phyloP scores from a whole-genome alignment of 2,797 vertebrate species.

The Perodicticus potto region DNA sequence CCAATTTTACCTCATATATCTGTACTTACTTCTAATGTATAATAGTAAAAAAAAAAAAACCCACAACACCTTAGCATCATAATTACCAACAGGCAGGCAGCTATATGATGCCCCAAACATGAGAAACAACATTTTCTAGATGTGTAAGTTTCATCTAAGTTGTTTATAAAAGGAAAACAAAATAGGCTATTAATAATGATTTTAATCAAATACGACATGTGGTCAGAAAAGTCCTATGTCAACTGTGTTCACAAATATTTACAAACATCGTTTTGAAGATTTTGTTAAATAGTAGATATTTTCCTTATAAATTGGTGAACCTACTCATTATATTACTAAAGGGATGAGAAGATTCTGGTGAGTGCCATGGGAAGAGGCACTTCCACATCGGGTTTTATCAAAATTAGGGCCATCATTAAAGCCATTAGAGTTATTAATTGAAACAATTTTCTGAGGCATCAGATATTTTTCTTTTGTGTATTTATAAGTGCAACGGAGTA shows the following conservation, averaged over 20 bases:
- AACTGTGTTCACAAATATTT: not conserved
- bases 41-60: not conserved
- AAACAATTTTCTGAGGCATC: not conserved
- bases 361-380: not conserved
- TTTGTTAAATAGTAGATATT: not conserved
- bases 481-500: not conserved
- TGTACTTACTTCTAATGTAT: not conserved
- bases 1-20: not conserved
- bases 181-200: not conserved
- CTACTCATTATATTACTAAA: too few relatives aligned
- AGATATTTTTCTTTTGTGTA: not conserved
- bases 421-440: not conserved
- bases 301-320: not conserved
- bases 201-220: not conserved
- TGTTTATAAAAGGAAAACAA: not conserved
- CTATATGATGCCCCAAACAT: not conserved
- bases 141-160: not conserved
- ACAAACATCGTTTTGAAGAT: not conserved
- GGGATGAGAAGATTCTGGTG: not conserved
- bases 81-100: not conserved
- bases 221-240: not conserved
- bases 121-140: not conserved
- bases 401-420: not conserved
- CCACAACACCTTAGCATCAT: not conserved
- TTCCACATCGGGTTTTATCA: not conserved